Conservation (phyloP, 2,113 vertebrate genomes). For the Condylura cristata region DNA sequence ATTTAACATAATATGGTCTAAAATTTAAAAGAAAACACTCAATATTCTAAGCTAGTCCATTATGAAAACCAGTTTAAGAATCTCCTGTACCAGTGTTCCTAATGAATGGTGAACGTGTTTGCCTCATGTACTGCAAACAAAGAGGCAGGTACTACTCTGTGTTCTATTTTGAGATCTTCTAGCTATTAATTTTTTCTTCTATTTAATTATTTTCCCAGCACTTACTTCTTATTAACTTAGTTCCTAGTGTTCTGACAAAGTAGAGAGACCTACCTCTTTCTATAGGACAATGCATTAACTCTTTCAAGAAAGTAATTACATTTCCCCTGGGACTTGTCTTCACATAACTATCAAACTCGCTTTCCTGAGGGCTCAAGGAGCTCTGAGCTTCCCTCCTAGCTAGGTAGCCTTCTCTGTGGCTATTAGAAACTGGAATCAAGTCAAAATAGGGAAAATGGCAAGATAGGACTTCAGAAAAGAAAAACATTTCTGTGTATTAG, state of each 20-base stretch:
- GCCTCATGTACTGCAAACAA: neutral
- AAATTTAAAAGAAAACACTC: constrained; percentile 33
- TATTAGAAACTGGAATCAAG: neutral
- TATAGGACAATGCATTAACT: neutral
- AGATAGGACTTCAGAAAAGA: neutral
- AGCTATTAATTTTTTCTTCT: constrained; percentile 4
- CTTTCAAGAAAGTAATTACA: neutral
- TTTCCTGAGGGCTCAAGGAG: neutral
- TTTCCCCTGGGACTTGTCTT: neutral
- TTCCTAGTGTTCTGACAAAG: neutral
- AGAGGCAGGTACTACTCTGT: neutral
- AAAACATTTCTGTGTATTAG: neutral
- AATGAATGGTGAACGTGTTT: neutral
- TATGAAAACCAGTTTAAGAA: neutral
- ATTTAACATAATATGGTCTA: neutral
- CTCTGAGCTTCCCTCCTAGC: neutral
- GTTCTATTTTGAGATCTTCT: neutral
- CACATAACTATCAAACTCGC: neutral
- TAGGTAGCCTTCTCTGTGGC: neutral
- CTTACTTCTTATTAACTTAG: neutral
- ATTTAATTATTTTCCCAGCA: neutral
- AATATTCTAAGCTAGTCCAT: neutral
- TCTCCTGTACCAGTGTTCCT: neutral
- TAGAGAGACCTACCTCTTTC: neutral
- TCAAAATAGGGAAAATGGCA: neutral